phyloP scores from a whole-genome alignment of 37 sponge, comb jelly and placozoan species.

The Eunapius fragilis region DNA sequence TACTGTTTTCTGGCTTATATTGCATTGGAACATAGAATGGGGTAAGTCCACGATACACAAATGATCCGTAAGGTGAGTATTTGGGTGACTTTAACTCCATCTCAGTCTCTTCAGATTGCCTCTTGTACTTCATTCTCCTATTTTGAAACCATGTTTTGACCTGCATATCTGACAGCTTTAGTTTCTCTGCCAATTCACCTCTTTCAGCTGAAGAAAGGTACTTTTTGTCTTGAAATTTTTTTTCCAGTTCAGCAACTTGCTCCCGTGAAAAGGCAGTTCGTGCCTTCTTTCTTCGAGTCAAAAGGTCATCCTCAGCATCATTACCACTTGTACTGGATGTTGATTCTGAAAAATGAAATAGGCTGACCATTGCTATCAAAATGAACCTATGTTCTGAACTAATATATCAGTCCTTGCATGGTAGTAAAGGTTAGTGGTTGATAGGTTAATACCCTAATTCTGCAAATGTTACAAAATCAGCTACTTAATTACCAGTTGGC shows the following conservation, averaged over 20 bases:
- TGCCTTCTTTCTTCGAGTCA: constrained; percentile 62
- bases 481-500: too few species aligned
- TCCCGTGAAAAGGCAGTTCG: constrained; percentile 85
- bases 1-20: constrained; percentile 26
- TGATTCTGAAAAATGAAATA: not conserved
- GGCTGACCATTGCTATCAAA: too few species aligned
- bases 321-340: not conserved
- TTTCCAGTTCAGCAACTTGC: constrained; percentile 80
- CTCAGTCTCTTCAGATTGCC: constrained; percentile 81
- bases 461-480: too few species aligned
- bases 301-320: constrained; percentile 65
- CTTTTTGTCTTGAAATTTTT: constrained; percentile 84
- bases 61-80: constrained; percentile 50
- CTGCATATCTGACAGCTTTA: constrained; percentile 85
- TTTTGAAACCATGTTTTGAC: constrained; percentile 92
- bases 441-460: too few species aligned
- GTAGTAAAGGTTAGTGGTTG: too few species aligned
- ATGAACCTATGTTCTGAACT: too few species aligned
- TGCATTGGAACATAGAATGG: constrained; percentile 48
- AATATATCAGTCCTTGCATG: too few species aligned
- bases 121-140: constrained; percentile 82
- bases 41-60: constrained; percentile 39
- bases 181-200: constrained; percentile 81
- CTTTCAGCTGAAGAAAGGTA: constrained; percentile 80
- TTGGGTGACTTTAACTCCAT: constrained; percentile 77